Evolutionary conservation across 92 coral and sea anemone genomes (phyloP).

Genomic region (Bergia puertoricense): DNA sequence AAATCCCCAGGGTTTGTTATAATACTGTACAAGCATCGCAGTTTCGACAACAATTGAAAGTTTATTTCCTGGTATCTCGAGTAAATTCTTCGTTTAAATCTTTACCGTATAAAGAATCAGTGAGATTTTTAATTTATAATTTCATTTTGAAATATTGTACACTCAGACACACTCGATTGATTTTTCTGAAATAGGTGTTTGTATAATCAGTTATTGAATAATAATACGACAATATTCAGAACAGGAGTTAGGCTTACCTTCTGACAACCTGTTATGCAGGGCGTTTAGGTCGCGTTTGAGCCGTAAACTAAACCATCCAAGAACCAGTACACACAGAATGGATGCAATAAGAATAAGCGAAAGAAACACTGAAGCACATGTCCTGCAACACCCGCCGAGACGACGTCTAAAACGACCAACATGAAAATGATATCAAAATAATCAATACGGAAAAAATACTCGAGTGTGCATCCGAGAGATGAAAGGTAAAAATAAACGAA

Average conservation of each 20-base stretch:
- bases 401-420: slow-evolving; percentile 57
- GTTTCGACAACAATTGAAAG: not conserved
- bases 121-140: not conserved
- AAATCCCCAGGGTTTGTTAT: not conserved
- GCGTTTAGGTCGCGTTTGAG: slow-evolving; percentile 80
- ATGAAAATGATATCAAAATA: not conserved
- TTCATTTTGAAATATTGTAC: slow-evolving; percentile 24
- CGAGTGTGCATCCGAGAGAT: slow-evolving; percentile 28
- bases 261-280: slow-evolving; percentile 70
- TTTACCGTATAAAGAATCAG: not conserved
- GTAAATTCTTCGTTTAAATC: not conserved
- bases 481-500: slow-evolving; percentile 7
- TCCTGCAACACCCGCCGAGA: slow-evolving; percentile 81
- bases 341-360: slow-evolving; percentile 85
- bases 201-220: not conserved
- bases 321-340: slow-evolving; percentile 77
- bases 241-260: slow-evolving; percentile 59
- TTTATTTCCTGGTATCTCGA: not conserved
- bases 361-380: slow-evolving; percentile 82
- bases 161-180: slow-evolving; percentile 37
- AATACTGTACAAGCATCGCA: not conserved
- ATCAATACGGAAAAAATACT: slow-evolving; percentile 26
- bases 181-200: slow-evolving; percentile 1
- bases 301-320: slow-evolving; percentile 89
- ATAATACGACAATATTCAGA: not conserved